Evolutionary conservation across 1,140 invertebrate species (phyloP).

Genomic region (Heliothis virescens): DNA sequence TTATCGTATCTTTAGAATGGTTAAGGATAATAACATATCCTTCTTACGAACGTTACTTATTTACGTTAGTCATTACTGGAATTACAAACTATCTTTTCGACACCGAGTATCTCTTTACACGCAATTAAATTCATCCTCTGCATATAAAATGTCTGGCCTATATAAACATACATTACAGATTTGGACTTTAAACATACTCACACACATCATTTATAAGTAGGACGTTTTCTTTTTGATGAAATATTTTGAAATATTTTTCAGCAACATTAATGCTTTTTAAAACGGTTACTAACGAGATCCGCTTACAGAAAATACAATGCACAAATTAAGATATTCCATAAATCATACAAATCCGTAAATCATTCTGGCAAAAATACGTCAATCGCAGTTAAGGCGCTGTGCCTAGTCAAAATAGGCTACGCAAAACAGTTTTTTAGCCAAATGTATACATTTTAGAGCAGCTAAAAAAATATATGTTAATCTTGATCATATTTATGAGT

Average conservation of each 20-base stretch:
- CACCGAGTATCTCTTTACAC: neutral
- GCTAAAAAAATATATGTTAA: too few relatives aligned
- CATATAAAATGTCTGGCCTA: too few relatives aligned
- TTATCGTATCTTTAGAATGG: constrained; percentile 22
- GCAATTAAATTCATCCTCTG: too few relatives aligned
- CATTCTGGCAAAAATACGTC: neutral
- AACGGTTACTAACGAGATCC: constrained; percentile 11
- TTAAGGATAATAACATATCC: constrained; percentile 11
- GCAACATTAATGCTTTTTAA: neutral
- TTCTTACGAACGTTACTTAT: constrained; percentile 8
- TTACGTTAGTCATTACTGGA: neutral
- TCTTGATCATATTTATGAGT: too few relatives aligned
- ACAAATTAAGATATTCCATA: constrained; percentile 20
- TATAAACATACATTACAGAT: too few relatives aligned
- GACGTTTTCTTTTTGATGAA: too few relatives aligned
- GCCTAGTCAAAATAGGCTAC: too few relatives aligned
- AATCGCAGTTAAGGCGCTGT: neutral
- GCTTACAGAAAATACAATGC: constrained; percentile 16
- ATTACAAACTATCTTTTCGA: constrained; percentile 1
- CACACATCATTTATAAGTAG: too few relatives aligned
- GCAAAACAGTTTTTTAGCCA: too few relatives aligned
- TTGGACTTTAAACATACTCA: too few relatives aligned
- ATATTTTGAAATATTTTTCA: neutral
- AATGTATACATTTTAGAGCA: too few relatives aligned
- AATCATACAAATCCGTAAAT: constrained; percentile 32